Evolutionary conservation across 1,140 invertebrate species (phyloP).

Genomic region (Bombus ignitus): DNA sequence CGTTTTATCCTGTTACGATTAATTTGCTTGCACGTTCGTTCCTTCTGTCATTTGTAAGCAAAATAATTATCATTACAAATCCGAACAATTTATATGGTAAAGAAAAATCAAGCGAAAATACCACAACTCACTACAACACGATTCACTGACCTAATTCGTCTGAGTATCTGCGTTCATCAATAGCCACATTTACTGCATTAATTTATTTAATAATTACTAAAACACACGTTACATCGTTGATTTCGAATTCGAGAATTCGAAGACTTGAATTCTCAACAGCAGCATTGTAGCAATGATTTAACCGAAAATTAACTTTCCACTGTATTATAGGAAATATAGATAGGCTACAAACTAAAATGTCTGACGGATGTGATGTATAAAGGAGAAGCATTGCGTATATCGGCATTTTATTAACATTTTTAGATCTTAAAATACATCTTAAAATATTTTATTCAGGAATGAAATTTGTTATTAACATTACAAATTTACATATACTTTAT

Average conservation of each 20-base stretch:
- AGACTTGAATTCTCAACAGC: neutral
- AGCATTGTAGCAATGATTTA: neutral
- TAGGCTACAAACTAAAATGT: neutral
- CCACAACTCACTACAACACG: neutral
- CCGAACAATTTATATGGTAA: neutral
- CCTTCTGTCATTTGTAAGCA: neutral
- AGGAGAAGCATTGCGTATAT: neutral
- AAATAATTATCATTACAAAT: constrained; percentile 5
- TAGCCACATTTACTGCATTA: constrained; percentile 28
- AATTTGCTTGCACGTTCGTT: neutral
- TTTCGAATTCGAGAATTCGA: no score
- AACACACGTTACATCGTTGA: neutral
- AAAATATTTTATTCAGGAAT: neutral
- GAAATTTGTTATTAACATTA: neutral
- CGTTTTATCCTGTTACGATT: neutral
- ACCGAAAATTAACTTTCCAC: constrained; percentile 21
- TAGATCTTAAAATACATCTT: no score
- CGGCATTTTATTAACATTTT: neutral
- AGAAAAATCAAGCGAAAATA: constrained; percentile 18
- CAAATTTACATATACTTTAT: neutral
- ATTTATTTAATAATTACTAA: neutral
- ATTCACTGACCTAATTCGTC: constrained; percentile 38
- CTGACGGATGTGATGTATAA: neutral
- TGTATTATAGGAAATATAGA: constrained; percentile 18
- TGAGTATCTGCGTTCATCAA: constrained; percentile 8